Percentiles rank a stretch among this genome's conserved stretches.
phyloP scores from a whole-genome alignment of 2,888 invertebrate species.

The Petrolisthes cinctipes region DNA sequence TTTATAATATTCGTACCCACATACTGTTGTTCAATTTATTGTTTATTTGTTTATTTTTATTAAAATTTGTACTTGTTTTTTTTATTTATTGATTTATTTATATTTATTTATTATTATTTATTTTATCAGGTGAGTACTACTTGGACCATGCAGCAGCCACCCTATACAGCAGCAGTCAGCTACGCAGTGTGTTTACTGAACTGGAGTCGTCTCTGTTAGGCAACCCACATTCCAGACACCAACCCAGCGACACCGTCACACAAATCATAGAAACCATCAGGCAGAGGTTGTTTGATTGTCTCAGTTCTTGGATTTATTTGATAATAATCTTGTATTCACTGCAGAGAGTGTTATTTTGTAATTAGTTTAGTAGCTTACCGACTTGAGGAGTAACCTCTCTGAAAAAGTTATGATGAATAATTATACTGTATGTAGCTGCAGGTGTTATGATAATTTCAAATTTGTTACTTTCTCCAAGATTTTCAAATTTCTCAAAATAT shows the following conservation, averaged over 20 bases:
- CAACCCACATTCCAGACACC: conserved; percentile 85
- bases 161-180: conserved; percentile 82
- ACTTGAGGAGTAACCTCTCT: too few species aligned
- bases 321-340: too few species aligned
- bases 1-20: too few species aligned
- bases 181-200: conserved; percentile 77
- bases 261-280: conserved; percentile 88
- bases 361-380: too few species aligned
- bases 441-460: too few species aligned
- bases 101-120: background rate
- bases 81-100: background rate
- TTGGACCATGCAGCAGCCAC: conserved; percentile 92
- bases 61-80: background rate
- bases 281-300: conserved; percentile 74
- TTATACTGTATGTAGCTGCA: too few species aligned
- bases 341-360: too few species aligned
- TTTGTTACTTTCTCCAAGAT: too few species aligned
- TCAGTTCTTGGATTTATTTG: too few species aligned
- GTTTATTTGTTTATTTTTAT: conserved; percentile 9
- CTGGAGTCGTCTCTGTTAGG: conserved; percentile 82
- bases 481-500: background rate
- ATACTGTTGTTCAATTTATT: background rate
- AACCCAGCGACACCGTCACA: conserved; percentile 74
- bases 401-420: too few species aligned
- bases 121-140: conserved; percentile 78